Evolutionary conservation across 2,113 vertebrate genomes (phyloP).

Genomic region (Labeo rohita): DNA sequence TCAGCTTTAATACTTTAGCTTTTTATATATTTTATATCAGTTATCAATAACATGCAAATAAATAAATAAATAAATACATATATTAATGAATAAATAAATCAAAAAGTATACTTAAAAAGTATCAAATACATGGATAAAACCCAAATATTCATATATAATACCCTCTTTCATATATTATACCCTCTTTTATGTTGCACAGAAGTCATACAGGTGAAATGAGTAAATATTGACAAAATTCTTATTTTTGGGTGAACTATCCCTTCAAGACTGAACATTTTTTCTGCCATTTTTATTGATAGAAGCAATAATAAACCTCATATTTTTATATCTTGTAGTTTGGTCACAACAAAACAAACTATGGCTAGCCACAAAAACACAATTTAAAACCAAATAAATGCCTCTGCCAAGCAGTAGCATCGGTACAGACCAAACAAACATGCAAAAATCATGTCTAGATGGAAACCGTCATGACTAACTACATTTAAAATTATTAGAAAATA

Average conservation of each 20-base stretch:
- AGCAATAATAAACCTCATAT: neutral
- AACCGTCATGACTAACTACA: neutral
- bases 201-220: neutral
- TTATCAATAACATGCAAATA: neutral
- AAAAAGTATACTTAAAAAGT: neutral
- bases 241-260: neutral
- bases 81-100: too few species aligned
- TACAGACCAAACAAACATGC: too few species aligned
- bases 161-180: neutral
- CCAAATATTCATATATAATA: neutral
- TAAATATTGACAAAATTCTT: neutral
- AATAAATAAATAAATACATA: neutral
- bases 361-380: too few species aligned
- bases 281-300: neutral
- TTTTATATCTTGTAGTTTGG: neutral
- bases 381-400: too few species aligned
- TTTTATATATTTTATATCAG: too few species aligned
- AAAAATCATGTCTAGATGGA: too few species aligned
- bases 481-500: too few species aligned
- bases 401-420: too few species aligned
- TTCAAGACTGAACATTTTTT: neutral
- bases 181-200: neutral
- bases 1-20: too few species aligned
- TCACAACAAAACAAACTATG: neutral
- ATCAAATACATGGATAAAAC: neutral